Base-by-base conservation (phyloP, 2,888 invertebrate species). In the Xanthia togata region DNA sequence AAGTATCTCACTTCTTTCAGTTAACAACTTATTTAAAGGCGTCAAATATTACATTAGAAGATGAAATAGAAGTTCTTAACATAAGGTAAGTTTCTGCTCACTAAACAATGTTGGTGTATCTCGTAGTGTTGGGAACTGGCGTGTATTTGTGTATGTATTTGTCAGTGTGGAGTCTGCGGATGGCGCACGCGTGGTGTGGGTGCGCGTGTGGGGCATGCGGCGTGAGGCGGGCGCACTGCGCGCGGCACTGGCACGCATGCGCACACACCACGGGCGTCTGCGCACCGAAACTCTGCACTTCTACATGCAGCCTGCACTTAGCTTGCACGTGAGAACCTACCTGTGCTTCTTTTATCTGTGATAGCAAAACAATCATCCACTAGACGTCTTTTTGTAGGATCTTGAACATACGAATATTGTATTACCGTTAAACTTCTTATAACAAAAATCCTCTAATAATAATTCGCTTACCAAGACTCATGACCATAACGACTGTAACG, bases 271-370 rank as follows among this genome's bases (percentile, higher is more conserved):
- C 0, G 90, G 89, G 69, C 90, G 93, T 23, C 84, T 92, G 2
- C 92, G 91, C 47, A 90, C 92, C 0, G 93, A 92, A 83, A 90
- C 91, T 1, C 97, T 98, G 88, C 97, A 97, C 75, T 97, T 98
- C 83, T 97, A 97, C 78, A 98, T 98, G 94, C 98, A 98, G 87
- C 98, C 98, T 1, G 97, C 98, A 0, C 94, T 98, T 0, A 97
- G 97, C 87, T 94, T 98, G 82, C 97, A 98, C 96, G 98, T 98
- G 90, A 96, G 94, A 91, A n/a, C n/a, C n/a, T n/a, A n/a, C n/a
- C 20, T 1, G 20, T 6, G 8, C 31, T n/a, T 12, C 4, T 20
- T 20, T 65, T 64, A 64, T 26, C 20, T 17, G 3, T 44, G 4
- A 0, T 4, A 20, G 20, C 3, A 44, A 64, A 20, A 6, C 4